Conservation (phyloP, 2,113 vertebrate species). For the Lagopus muta region DNA sequence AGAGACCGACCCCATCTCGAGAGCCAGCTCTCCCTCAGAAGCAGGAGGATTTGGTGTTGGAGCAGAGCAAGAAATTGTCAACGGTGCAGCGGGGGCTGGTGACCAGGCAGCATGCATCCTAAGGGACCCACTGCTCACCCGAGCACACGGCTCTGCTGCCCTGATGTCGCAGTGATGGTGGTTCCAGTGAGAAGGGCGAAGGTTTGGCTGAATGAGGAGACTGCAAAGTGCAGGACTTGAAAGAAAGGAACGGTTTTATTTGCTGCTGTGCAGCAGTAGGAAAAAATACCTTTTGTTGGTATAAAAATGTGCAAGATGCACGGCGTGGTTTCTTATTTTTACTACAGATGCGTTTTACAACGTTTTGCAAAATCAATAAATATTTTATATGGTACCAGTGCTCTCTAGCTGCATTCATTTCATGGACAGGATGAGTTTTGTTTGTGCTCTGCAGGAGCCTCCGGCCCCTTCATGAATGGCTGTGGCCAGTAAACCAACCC, state of each 20-base stretch:
- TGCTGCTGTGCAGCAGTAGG: conserved; percentile 82
- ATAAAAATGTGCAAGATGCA: conserved; percentile 33
- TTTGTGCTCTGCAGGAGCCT: accelerated
- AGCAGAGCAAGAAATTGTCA: conserved; percentile 8
- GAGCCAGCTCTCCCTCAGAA: background rate
- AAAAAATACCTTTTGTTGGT: conserved; percentile 65
- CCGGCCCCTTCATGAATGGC: accelerated
- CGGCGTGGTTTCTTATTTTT: conserved; percentile 66
- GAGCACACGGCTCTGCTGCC: background rate
- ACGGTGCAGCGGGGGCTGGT: conserved; percentile 58
- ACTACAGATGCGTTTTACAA: conserved; percentile 48
- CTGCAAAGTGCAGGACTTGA: background rate
- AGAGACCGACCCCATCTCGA: background rate
- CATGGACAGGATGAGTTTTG: background rate
- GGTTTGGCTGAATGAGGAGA: background rate
- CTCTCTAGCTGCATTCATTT: background rate
- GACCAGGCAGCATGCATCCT: conserved; percentile 83
- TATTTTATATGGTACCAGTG: conserved; percentile 69
- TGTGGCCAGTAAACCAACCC: too few species aligned
- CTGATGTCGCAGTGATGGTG: background rate
- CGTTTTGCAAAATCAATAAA: conserved; percentile 80
- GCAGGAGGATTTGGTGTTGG: background rate
- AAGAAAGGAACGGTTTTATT: conserved; percentile 28
- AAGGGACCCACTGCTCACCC: background rate
- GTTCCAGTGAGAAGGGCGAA: background rate